phyloP scores from a whole-genome alignment of 2,113 vertebrate genomes.

The Petaurus breviceps region DNA sequence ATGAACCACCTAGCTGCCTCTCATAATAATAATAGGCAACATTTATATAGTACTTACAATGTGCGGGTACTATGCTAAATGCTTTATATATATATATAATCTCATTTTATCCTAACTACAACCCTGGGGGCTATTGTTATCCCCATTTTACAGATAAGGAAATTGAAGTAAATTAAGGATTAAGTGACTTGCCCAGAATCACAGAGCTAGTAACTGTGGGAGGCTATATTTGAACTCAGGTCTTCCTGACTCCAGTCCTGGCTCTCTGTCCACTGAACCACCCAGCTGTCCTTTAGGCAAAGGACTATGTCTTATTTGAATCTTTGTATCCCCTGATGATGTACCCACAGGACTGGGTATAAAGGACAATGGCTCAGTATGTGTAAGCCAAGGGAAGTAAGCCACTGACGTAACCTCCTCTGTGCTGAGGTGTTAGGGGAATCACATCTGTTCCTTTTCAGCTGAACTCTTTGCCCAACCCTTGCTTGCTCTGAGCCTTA shows the following conservation, averaged over 20 bases:
- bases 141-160: not conserved
- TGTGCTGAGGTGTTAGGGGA: not conserved
- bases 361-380: not conserved
- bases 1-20: not conserved
- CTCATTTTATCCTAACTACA: not conserved
- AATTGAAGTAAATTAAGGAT: not conserved
- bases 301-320: not conserved
- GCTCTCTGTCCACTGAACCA: not conserved
- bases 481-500: slow-evolving; percentile 28
- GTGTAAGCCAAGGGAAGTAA: not conserved
- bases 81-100: not conserved
- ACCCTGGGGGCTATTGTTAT: not conserved
- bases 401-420: not conserved
- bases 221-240: not conserved
- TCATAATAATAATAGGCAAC: not conserved
- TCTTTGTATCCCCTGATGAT: not conserved
- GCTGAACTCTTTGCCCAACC: not conserved
- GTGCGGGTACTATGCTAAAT: not conserved
- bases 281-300: not conserved
- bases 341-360: not conserved
- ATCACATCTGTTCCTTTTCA: not conserved
- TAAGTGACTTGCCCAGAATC: not conserved
- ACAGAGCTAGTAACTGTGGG: not conserved
- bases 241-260: not conserved
- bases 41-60: not conserved